Evolutionary conservation across 2,797 vertebrate species (phyloP).

Genomic region (Falco rusticolus): DNA sequence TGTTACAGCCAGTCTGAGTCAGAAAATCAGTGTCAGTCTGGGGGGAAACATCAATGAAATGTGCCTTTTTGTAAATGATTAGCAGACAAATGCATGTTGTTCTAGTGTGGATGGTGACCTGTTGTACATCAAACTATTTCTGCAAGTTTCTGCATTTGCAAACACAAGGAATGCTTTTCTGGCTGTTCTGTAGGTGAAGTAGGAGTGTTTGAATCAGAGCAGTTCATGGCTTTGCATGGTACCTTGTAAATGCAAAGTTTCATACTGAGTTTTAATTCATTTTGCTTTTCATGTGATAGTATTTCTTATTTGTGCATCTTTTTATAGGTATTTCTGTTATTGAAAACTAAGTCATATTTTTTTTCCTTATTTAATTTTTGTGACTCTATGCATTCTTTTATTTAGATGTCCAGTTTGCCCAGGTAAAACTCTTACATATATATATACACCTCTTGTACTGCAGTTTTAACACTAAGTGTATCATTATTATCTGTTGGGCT

Average conservation of each 20-base stretch:
- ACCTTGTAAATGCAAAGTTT: not conserved
- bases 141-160: not conserved
- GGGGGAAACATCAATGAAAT: not conserved
- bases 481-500: not conserved
- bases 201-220: not conserved
- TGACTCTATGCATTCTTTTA: not conserved
- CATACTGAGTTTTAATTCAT: not conserved
- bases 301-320: not conserved
- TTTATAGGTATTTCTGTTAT: not conserved
- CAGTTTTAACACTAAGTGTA: not conserved
- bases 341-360: not conserved
- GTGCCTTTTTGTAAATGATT: not conserved
- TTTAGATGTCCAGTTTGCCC: not conserved
- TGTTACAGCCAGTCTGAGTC: not conserved
- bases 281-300: not conserved
- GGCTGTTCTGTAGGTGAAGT: not conserved
- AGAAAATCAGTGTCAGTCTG: not conserved
- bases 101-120: not conserved
- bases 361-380: not conserved
- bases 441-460: not conserved
- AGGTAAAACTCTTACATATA: not conserved
- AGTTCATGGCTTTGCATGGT: not conserved
- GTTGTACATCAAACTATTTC: accelerated
- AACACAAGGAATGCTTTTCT: accelerated
- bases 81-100: not conserved